These are phyloP conservation scores for Norana najaformis DNA, from an alignment of 2,888 invertebrate genomes.

Conservation along the genomic window DNA sequence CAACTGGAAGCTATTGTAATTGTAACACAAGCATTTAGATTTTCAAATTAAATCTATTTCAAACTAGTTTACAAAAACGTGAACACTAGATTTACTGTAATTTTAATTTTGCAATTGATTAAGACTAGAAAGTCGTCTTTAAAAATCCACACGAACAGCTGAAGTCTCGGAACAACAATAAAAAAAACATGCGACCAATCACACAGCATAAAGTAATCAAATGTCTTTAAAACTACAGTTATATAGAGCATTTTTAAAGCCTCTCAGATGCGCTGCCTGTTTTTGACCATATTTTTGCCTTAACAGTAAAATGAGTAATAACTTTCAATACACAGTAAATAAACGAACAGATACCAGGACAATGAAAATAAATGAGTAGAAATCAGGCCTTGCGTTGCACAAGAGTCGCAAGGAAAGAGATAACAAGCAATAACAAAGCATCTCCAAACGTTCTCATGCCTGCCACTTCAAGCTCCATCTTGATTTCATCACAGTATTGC, in stretches of 20 bases:
- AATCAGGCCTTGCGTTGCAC: not conserved
- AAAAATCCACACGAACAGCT: not conserved
- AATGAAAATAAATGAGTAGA: not conserved
- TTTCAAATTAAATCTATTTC: not conserved
- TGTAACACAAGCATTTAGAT: not conserved
- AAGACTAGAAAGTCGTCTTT: not conserved
- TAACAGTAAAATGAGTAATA: not conserved
- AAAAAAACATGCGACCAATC: not conserved
- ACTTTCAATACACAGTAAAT: not conserved
- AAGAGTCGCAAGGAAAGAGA: not conserved
- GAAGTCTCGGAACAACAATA: too few relatives aligned
- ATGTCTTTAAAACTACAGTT: too few relatives aligned
- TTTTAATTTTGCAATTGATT: not conserved
- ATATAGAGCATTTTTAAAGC: not conserved
- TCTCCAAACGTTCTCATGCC: not conserved
- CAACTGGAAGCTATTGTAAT: not conserved
- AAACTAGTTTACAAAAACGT: not conserved
- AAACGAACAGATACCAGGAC: too few relatives aligned
- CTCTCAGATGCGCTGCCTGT: not conserved
- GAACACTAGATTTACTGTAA: not conserved
- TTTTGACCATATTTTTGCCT: not conserved
- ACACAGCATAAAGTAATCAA: too few relatives aligned
- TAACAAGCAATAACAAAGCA: not conserved
- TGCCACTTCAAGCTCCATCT: not conserved
- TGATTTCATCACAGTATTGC: conserved; percentile 5